A percentile compares a stretch with the other conserved stretches of the same genome.
Conservation (phyloP, 2,113 vertebrate genomes). For the Ictalurus punctatus region DNA sequence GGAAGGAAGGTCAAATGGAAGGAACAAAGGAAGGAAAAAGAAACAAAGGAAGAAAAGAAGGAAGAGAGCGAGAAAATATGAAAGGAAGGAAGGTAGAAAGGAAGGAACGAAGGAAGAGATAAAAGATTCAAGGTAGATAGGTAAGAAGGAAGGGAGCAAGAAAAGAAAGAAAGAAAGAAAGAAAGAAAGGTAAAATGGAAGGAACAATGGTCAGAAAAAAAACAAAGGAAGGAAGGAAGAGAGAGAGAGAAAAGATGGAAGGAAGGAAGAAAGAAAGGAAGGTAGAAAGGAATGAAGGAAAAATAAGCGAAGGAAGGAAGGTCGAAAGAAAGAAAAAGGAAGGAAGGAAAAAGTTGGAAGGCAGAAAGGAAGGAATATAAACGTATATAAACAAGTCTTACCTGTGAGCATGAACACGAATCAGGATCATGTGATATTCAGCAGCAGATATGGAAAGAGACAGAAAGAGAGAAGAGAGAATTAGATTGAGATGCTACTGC, state of each 20-base stretch:
- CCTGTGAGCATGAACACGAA: constrained; percentile 34
- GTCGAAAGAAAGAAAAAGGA: background rate
- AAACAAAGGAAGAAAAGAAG: too few relatives aligned
- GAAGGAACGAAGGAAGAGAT: too few relatives aligned
- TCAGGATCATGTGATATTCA: constrained; percentile 17
- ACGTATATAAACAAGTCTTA: background rate
- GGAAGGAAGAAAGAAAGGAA: background rate
- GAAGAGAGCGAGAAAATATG: too few relatives aligned
- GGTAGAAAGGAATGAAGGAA: background rate
- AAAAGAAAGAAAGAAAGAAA: background rate
- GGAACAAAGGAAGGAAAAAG: background rate
- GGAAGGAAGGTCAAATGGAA: background rate
- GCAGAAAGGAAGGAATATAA: background rate
- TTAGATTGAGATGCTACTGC: background rate
- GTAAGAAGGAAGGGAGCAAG: background rate
- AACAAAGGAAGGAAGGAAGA: background rate
- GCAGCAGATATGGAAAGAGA: constrained; percentile 22
- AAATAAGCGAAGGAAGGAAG: background rate
- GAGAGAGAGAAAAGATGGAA: background rate
- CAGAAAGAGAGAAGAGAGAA: constrained; percentile 18
- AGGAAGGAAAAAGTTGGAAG: background rate
- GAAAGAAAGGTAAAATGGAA: background rate
- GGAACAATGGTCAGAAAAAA: background rate
- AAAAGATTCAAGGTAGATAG: too few relatives aligned
- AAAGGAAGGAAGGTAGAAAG: background rate